phyloP scores from a whole-genome alignment of 1,140 invertebrate genomes.

The Lepidurus couesii region DNA sequence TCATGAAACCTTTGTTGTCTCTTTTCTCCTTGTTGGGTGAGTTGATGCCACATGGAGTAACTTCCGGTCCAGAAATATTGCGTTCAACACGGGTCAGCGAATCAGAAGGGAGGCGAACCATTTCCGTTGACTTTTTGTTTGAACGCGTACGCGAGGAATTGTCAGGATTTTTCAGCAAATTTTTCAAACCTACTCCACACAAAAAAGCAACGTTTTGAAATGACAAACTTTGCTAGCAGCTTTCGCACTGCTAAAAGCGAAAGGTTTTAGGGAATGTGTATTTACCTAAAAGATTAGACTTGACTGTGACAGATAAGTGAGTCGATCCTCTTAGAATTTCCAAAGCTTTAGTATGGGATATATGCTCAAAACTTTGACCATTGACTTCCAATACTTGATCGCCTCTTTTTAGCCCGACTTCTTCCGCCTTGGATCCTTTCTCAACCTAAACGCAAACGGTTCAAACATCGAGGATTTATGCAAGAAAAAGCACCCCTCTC shows the following conservation, averaged over 20 bases:
- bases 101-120: background rate
- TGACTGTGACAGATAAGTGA: conserved; percentile 92
- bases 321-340: conserved; percentile 89
- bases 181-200: background rate
- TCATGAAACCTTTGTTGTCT: conserved; percentile 62
- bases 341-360: conserved; percentile 79
- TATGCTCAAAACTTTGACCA: conserved; percentile 89
- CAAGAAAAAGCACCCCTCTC: background rate
- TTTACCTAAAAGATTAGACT: conserved; percentile 73
- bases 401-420: conserved; percentile 91
- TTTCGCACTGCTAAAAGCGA: background rate
- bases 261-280: background rate
- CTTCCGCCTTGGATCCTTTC: conserved; percentile 84
- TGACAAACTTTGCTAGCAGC: too few species aligned
- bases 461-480: background rate
- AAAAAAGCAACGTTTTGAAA: background rate
- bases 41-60: conserved; percentile 36
- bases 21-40: conserved; percentile 51
- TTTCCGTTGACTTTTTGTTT: background rate
- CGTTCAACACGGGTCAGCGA: conserved; percentile 2
- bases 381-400: conserved; percentile 98
- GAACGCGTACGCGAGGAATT: conserved; percentile 5
- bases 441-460: conserved; percentile 56
- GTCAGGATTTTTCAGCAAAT: background rate
- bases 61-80: conserved; percentile 12